A percentile compares a stretch with the other conserved stretches of the same genome.
Evolutionary conservation across 1,140 invertebrate species (phyloP).

Genomic region (Anagrus nilaparvatae): DNA sequence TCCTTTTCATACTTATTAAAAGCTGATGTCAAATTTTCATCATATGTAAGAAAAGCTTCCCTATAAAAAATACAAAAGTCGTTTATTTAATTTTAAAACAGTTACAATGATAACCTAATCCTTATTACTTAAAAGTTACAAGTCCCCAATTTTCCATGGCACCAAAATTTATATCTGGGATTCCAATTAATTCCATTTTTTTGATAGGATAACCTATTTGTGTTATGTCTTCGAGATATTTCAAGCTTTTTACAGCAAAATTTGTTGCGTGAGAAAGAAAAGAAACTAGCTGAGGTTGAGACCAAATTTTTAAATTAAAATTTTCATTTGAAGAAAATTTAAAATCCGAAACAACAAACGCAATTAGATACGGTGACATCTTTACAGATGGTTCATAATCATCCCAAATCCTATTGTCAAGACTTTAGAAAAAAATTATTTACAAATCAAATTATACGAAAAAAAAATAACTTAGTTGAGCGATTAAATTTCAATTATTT

Average conservation of each 20-base stretch:
- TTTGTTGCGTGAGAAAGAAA: constrained; percentile 44
- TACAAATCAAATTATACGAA: constrained; percentile 40
- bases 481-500: background rate
- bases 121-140: constrained; percentile 47
- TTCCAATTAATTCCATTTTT: constrained; percentile 61
- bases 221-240: constrained; percentile 31
- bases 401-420: constrained; percentile 41
- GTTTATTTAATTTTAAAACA: constrained; percentile 17
- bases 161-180: constrained; percentile 48
- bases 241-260: constrained; percentile 41
- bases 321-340: constrained; percentile 30
- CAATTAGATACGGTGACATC: constrained; percentile 83
- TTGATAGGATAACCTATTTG: constrained; percentile 30
- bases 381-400: constrained; percentile 51
- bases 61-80: no score
- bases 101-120: constrained; percentile 45
- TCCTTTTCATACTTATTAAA: constrained; percentile 38
- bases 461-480: constrained; percentile 45
- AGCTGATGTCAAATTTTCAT: constrained; percentile 39
- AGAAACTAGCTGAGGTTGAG: constrained; percentile 45
- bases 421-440: constrained; percentile 7
- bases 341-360: constrained; percentile 49
- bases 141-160: constrained; percentile 48
- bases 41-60: constrained; percentile 54
- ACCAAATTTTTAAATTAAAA: constrained; percentile 45